These are phyloP conservation scores for Nephotettix cincticeps DNA, from an alignment of 1,140 invertebrate genomes.

Conservation along the genomic window DNA sequence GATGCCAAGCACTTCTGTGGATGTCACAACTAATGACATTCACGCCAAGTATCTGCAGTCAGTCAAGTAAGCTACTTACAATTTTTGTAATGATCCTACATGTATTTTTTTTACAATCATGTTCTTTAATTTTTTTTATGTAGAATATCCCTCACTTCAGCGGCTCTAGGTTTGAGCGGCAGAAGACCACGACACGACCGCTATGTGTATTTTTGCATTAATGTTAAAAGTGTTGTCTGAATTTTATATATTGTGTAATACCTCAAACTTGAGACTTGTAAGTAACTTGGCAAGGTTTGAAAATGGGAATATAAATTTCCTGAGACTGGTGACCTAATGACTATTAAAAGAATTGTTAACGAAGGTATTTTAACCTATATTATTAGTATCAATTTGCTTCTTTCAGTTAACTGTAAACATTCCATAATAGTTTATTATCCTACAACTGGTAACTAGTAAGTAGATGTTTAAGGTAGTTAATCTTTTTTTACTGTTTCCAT, in stretches of 20 bases:
- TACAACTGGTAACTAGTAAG: no score
- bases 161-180: not conserved
- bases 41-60: constrained; percentile 36
- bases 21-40: constrained; percentile 26
- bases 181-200: not conserved
- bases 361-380: no score
- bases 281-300: no score
- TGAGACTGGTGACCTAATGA: no score
- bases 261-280: no score
- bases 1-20: not conserved
- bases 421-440: no score
- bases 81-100: not conserved
- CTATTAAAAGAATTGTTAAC: no score
- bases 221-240: not conserved
- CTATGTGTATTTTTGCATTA: not conserved
- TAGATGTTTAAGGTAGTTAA: no score
- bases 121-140: not conserved
- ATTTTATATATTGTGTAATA: not conserved
- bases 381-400: no score
- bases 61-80: constrained; percentile 32
- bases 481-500: no score
- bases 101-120: not conserved
- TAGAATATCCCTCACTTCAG: not conserved
- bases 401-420: no score
- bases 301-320: no score